Evolutionary conservation across 2,113 vertebrate genomes (phyloP), one percentile per base, ranked within the genome.

Genomic region (Megaleporinus macrocephalus): DNA sequence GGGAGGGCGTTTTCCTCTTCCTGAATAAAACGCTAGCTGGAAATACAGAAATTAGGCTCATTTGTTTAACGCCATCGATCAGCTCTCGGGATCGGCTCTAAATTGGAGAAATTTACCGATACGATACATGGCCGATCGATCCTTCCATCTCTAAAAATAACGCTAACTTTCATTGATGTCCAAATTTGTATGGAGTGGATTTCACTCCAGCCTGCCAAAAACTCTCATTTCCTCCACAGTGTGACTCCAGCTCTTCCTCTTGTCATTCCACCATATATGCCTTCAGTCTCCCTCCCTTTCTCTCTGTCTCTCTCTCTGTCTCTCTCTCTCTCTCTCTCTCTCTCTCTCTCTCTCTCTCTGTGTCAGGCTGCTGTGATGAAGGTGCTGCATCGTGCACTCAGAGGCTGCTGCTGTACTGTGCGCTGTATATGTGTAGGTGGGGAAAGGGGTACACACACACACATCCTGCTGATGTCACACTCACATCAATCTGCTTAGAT

Each of bases 351-450:
- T 70, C 20, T 18, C 3, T 9, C 2, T 69, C 24, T 73, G 76
- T 78, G 49, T 77, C 41, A 68, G 72, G 51, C 36, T 74, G 84
- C 66, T 78, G 33, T 83, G 73, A 88, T 53, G 61, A 59, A 41
- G 55, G 30, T 30, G 70, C 15, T 24, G 47, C 24, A 3, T 44
- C 76, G 83, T 22, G 29, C 5, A 22, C 30, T 33, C 36, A 24
- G 27, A 66, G 63, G 15, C 2, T 55, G 53, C 29, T 33, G 7
- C 14, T 71, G 65, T 71, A 30, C 47, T 74, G 30, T 68, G 63
- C 49, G 76, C 49, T 73, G 71, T 62, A n/a, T 69, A 36, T 73
- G 75, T 15, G 53, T 20, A 13, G 26, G 51, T 59, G 41, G n/a
- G 27, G 20, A 55, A 22, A 30, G 22, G 16, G 5, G 20, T 22